Evolutionary conservation across 1,140 invertebrate genomes (phyloP), one percentile per base, ranked within the genome.

Genomic region (Bombus waltoni): DNA sequence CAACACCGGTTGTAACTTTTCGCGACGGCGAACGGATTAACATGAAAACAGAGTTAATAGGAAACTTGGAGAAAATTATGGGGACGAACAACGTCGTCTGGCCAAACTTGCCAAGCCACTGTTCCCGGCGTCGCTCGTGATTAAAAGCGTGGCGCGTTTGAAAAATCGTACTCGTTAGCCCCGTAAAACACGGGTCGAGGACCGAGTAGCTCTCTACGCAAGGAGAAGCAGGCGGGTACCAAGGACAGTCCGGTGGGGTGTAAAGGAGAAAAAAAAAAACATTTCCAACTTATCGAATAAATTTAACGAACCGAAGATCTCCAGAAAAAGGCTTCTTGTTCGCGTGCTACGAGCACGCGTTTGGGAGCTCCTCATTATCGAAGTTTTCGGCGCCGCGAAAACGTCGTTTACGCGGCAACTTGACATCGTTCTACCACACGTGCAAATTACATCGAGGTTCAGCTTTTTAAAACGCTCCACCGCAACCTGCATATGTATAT

Each of bases 221-320:
- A 35, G 22, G 47, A 57, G 28, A 75, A 75, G 57, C 18, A 57
- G 57, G 25, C 44, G 11, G 44, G 25, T 35, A 35, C 25, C 38
- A n/a, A 28, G 10, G 47, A 38, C 8, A 38, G 32, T 18, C 10
- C 65, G 44, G n/a, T n/a, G 28, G 28, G 28, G 25, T 10, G 44
- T 13, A 9, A 10, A 42, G 59, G 28, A 40, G 22, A 6, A 68
- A 47, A 15, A 25, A 76, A 1, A 40, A 9, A 57, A 40, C 71
- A 22, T 77, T 83, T 83, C 73, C 62, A 53, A 77, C 62, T 83
- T 83, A 83, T 83, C 81, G 73, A 83, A 77, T 83, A 83, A 83
- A 83, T 83, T 83, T 83, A 83, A 83, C 81, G 81, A 83, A 83
- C 42, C 81, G 25, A 59, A 59, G 47, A n/a, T 35, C 22, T 10